Percentiles rank a stretch among this genome's conserved stretches.
Evolutionary conservation across 2,888 invertebrate species (phyloP).

Genomic region (Saturnia japonica): DNA sequence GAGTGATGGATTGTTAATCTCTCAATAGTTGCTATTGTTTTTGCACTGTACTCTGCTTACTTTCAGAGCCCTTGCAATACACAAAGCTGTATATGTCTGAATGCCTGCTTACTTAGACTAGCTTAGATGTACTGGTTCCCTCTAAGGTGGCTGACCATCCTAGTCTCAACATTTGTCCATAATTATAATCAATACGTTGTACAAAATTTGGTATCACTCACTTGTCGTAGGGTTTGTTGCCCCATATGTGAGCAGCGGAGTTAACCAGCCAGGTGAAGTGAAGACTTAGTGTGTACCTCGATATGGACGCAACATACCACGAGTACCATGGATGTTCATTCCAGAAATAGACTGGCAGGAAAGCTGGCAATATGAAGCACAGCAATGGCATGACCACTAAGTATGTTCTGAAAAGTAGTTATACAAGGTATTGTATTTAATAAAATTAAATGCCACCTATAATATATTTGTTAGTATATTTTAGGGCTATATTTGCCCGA

Average conservation of each 20-base stretch:
- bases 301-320: constrained; percentile 88
- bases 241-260: constrained; percentile 96
- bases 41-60: no score
- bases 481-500: no score
- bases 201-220: constrained; percentile 58
- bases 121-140: neutral
- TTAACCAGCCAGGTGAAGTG: constrained; percentile 97
- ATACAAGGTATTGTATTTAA: no score
- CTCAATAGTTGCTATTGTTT: no score
- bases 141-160: neutral
- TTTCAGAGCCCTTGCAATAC: no score
- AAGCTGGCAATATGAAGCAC: constrained; percentile 91
- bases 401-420: constrained; percentile 84
- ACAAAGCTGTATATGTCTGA: neutral
- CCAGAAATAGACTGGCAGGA: constrained; percentile 89
- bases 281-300: constrained; percentile 89
- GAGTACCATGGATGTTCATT: constrained; percentile 87
- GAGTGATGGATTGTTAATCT: no score
- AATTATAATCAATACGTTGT: neutral
- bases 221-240: constrained; percentile 94
- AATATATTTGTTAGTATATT: no score
- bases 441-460: no score
- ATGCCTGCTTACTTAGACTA: neutral
- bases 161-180: neutral
- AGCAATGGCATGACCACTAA: constrained; percentile 87